A percentile compares a stretch with the other conserved stretches of the same genome.
Conservation (phyloP, 1,140 invertebrate genomes). For the Lasioglossum baleicum region DNA sequence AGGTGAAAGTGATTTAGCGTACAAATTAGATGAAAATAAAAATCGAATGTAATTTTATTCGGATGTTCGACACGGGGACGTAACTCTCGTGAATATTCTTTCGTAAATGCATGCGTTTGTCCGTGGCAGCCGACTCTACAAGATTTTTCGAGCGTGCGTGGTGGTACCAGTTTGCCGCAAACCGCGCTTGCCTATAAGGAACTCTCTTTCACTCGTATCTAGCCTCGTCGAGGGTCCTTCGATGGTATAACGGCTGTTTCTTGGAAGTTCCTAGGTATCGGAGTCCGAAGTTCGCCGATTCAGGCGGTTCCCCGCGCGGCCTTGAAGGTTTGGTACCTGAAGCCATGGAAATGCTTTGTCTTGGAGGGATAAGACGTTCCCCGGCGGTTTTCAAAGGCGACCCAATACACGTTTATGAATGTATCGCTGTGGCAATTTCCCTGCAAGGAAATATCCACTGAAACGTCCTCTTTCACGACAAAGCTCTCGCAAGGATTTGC, state of each 20-base stretch:
- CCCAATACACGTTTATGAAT: background rate
- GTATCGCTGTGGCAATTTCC: background rate
- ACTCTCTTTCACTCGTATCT: background rate
- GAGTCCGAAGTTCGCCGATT: background rate
- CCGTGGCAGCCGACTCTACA: background rate
- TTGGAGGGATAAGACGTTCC: conserved; percentile 16
- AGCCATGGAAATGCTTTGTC: conserved; percentile 4
- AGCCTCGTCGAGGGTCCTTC: background rate
- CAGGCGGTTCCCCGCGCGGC: background rate
- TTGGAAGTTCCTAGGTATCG: background rate
- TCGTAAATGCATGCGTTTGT: background rate
- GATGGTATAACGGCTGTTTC: background rate
- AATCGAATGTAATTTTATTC: background rate
- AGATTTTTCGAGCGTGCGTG: conserved; percentile 10
- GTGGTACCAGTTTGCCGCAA: conserved; percentile 28
- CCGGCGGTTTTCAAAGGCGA: conserved; percentile 1
- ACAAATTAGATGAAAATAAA: too few species aligned
- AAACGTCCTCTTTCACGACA: too few species aligned
- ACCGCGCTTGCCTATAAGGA: background rate
- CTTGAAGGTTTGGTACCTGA: conserved; percentile 6
- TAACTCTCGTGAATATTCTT: background rate
- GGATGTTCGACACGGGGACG: background rate
- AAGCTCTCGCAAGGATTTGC: background rate
- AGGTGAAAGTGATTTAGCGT: too few species aligned
- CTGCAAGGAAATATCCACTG: background rate